phyloP scores from a whole-genome alignment of 2,888 invertebrate genomes.

The Thera britannica region DNA sequence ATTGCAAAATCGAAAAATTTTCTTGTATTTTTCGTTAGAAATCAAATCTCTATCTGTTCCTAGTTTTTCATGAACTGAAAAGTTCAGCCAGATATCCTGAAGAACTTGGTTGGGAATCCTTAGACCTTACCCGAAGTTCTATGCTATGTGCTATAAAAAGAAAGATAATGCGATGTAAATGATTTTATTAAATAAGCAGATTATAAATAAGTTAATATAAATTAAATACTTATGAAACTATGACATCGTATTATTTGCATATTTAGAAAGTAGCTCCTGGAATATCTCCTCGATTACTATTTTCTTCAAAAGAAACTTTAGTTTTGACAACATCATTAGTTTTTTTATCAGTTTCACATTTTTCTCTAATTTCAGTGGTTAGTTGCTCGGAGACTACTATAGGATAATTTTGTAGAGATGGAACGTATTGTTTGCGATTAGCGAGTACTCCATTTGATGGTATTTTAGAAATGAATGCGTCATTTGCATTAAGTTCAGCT shows the following conservation, averaged over 20 bases:
- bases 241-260: constrained; percentile 28
- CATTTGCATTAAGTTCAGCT: constrained; percentile 6
- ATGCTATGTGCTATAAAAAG: constrained; percentile 18
- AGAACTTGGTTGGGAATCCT: background rate
- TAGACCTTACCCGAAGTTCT: background rate
- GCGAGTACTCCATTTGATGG: background rate
- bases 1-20: too few species aligned
- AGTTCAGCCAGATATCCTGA: background rate
- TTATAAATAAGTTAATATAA: constrained; percentile 31
- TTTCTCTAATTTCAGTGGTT: constrained; percentile 2
- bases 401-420: constrained; percentile 16
- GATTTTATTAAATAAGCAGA: constrained; percentile 22
- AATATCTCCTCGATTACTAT: constrained; percentile 25
- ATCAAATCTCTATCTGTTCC: too few species aligned
- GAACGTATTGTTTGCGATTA: background rate
- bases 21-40: background rate
- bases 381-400: constrained; percentile 30
- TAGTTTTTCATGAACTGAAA: background rate
- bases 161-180: constrained; percentile 13
- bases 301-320: background rate
- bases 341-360: background rate
- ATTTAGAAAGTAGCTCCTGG: constrained; percentile 17
- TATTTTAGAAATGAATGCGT: constrained; percentile 17
- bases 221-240: constrained; percentile 38
- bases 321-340: constrained; percentile 1